Evolutionary conservation across 2,888 invertebrate genomes (phyloP).

Genomic region (Listrodromus nycthemerus): DNA sequence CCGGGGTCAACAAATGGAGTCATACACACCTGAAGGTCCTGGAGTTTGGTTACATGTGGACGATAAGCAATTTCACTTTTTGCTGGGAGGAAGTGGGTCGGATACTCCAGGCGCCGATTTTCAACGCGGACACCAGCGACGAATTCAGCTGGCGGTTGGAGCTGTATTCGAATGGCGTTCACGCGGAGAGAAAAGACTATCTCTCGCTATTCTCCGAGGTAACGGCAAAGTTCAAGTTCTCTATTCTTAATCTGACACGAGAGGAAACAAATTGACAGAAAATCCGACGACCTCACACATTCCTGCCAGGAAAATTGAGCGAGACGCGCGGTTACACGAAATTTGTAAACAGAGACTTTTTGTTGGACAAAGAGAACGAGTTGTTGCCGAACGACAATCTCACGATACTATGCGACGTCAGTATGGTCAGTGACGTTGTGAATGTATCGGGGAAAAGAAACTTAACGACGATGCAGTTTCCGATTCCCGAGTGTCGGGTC

Average conservation of each 20-base stretch:
- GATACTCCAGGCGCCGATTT: slow-evolving; percentile 27
- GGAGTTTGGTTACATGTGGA: slow-evolving; percentile 32
- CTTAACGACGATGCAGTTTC: background rate
- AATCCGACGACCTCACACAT: slow-evolving; percentile 26
- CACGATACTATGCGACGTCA: slow-evolving; percentile 23
- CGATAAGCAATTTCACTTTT: slow-evolving; percentile 36
- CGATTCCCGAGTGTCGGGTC: slow-evolving; percentile 9
- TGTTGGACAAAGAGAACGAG: slow-evolving; percentile 4
- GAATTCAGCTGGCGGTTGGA: slow-evolving; percentile 32
- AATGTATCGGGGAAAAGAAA: slow-evolving; percentile 14
- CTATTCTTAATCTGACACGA: background rate
- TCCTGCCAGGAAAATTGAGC: slow-evolving; percentile 30
- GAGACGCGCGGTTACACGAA: slow-evolving; percentile 41
- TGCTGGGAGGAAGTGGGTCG: slow-evolving; percentile 36
- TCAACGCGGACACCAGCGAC: slow-evolving; percentile 7
- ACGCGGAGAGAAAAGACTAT: slow-evolving; percentile 30
- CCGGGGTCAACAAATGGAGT: slow-evolving; percentile 21
- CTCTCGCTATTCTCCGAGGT: slow-evolving; percentile 38
- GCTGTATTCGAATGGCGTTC: slow-evolving; percentile 31
- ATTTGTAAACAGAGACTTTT: slow-evolving; percentile 22
- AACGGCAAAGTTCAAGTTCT: slow-evolving; percentile 36
- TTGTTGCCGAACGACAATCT: slow-evolving; percentile 32
- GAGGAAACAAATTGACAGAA: slow-evolving; percentile 20
- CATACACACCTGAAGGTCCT: slow-evolving; percentile 28
- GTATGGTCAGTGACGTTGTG: slow-evolving; percentile 18